Evolutionary conservation across 2,113 vertebrate species (phyloP).

Genomic region (Brachyistius frenatus): DNA sequence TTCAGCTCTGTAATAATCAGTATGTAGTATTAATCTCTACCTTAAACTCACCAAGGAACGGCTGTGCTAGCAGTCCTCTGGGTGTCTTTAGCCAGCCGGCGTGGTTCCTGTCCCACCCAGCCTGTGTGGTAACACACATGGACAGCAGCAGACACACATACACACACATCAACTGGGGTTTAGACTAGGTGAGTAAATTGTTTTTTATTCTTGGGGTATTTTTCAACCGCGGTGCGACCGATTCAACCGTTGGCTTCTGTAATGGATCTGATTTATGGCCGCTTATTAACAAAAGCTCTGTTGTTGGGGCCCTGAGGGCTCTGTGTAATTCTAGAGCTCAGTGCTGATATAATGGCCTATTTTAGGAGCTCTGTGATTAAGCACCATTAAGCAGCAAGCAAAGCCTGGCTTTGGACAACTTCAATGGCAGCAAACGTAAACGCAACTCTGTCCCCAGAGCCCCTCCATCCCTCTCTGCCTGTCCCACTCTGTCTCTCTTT

Average conservation of each 20-base stretch:
- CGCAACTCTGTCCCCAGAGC: slow-evolving; percentile 70
- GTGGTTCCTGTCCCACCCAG: slow-evolving; percentile 83
- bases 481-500: slow-evolving; percentile 49
- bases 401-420: slow-evolving; percentile 75
- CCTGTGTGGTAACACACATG: slow-evolving; percentile 52
- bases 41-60: slow-evolving; percentile 44
- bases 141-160: slow-evolving; percentile 47
- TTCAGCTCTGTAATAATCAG: slow-evolving; percentile 39
- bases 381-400: slow-evolving; percentile 78
- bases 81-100: slow-evolving; percentile 80
- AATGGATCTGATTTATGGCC: slow-evolving; percentile 83
- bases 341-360: slow-evolving; percentile 81
- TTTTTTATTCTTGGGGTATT: slow-evolving; percentile 82
- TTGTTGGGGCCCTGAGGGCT: slow-evolving; percentile 75
- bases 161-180: slow-evolving; percentile 63
- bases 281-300: slow-evolving; percentile 84
- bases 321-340: slow-evolving; percentile 76
- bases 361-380: slow-evolving; percentile 84
- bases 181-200: slow-evolving; percentile 82
- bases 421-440: slow-evolving; percentile 81
- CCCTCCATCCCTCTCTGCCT: slow-evolving; percentile 69
- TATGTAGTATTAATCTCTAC: slow-evolving; percentile 66
- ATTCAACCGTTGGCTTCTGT: slow-evolving; percentile 74
- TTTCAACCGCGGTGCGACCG: slow-evolving; percentile 69
- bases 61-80: slow-evolving; percentile 77